These are phyloP conservation scores for Pocillopora damicornis DNA, from an alignment of 64 coral and sea anemone genomes.

Conservation along the genomic window DNA sequence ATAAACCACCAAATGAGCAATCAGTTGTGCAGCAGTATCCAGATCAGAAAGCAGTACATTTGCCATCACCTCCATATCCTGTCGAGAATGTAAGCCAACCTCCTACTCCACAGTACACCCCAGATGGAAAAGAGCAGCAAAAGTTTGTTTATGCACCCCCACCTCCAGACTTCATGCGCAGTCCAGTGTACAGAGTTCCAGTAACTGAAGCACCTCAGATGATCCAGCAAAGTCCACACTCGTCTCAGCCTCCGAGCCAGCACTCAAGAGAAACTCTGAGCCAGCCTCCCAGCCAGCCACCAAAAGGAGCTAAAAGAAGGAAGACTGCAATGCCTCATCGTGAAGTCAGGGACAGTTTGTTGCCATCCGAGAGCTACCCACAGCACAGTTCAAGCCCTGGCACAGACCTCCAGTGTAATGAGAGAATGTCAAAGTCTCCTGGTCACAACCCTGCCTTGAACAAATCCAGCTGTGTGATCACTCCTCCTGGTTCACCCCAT, in stretches of 20 bases:
- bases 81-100: constrained; percentile 39
- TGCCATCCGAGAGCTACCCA: constrained; percentile 17
- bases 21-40: constrained; percentile 16
- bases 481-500: constrained; percentile 83
- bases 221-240: neutral
- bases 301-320: constrained; percentile 45
- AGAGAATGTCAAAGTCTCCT: constrained; percentile 50
- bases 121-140: constrained; percentile 29
- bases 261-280: neutral
- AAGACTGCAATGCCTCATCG: constrained; percentile 52
- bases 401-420: constrained; percentile 41
- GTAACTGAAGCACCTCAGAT: constrained; percentile 5
- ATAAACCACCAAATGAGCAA: neutral
- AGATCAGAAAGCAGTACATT: constrained; percentile 25
- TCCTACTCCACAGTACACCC: constrained; percentile 59
- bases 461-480: constrained; percentile 79
- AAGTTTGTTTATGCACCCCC: constrained; percentile 55
- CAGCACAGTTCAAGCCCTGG: constrained; percentile 12
- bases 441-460: constrained; percentile 45
- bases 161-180: constrained; percentile 54
- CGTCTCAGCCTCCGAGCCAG: neutral
- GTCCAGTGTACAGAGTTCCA: constrained; percentile 67
- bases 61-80: constrained; percentile 43
- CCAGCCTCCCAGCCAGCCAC: neutral
- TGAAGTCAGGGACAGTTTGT: constrained; percentile 21